Evolutionary conservation across 2,113 vertebrate species (phyloP).

Genomic region (Lagopus muta): DNA sequence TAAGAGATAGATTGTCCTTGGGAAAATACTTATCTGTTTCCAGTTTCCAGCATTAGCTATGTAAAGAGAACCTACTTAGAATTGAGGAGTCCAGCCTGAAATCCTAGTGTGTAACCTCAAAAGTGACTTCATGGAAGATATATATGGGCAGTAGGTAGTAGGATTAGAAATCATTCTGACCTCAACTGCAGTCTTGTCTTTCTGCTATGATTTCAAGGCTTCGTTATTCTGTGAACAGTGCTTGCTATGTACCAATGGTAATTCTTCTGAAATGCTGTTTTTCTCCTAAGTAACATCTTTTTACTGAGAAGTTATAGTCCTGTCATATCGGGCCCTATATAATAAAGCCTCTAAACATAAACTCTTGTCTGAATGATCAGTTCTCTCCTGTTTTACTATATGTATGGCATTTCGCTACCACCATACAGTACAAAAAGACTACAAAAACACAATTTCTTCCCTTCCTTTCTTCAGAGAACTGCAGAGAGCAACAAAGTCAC

Average conservation of each 20-base stretch:
- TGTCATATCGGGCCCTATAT: neutral
- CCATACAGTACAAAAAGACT: neutral
- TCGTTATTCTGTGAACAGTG: neutral
- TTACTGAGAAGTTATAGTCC: fast-evolving
- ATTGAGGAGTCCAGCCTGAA: neutral
- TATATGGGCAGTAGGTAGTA: neutral
- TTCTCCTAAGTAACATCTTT: neutral
- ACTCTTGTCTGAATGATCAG: neutral
- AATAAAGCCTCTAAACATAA: neutral
- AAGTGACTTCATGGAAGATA: neutral
- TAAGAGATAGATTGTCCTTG: fast-evolving
- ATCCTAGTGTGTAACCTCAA: neutral
- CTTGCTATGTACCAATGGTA: neutral
- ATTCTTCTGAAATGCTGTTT: neutral
- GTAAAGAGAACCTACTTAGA: neutral
- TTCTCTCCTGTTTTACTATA: neutral
- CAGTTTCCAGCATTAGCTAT: neutral
- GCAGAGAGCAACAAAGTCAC: neutral
- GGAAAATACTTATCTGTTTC: neutral
- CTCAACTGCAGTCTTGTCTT: neutral
- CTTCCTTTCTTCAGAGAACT: neutral
- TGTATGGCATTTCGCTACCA: neutral
- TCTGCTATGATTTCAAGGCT: neutral
- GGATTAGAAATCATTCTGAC: neutral
- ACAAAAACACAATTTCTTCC: neutral